Percentiles rank a stretch among this genome's conserved stretches.
These are phyloP conservation scores for Lerema accius DNA, from an alignment of 1,140 invertebrate species.

Conservation along the genomic window DNA sequence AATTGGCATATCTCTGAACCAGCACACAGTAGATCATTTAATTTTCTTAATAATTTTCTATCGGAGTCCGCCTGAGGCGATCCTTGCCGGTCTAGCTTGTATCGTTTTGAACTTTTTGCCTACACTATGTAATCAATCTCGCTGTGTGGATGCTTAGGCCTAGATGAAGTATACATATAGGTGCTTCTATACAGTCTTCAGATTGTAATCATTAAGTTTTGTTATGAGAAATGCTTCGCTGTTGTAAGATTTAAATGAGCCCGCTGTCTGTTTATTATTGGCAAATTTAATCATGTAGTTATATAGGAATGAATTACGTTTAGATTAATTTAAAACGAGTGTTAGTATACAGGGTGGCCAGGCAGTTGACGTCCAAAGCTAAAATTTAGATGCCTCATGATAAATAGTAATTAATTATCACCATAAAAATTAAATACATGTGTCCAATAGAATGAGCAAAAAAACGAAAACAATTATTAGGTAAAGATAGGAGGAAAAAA, in stretches of 20 bases:
- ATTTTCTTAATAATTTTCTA: constrained; percentile 82
- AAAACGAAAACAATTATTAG: too few species aligned
- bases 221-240: constrained; percentile 16
- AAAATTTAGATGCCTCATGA: too few species aligned
- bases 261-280: neutral
- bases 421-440: too few species aligned
- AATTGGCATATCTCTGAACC: constrained; percentile 77
- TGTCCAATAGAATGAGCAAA: too few species aligned
- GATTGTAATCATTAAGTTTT: constrained; percentile 22
- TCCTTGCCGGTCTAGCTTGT: constrained; percentile 51
- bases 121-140: constrained; percentile 71
- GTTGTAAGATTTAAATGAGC: constrained; percentile 17
- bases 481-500: too few species aligned
- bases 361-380: too few species aligned
- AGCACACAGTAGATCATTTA: constrained; percentile 78
- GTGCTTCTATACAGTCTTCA: constrained; percentile 8
- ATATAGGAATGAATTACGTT: too few species aligned
- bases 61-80: constrained; percentile 64
- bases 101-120: constrained; percentile 69
- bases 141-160: constrained; percentile 57
- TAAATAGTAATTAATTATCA: too few species aligned
- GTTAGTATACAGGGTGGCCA: too few species aligned
- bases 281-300: neutral
- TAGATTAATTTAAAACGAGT: too few species aligned
- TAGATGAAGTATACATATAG: constrained; percentile 33